These are phyloP conservation scores for Zoroaster sp. DNA, from an alignment of 53 echinoderm and acorn worm genomes.

Conservation along the genomic window DNA sequence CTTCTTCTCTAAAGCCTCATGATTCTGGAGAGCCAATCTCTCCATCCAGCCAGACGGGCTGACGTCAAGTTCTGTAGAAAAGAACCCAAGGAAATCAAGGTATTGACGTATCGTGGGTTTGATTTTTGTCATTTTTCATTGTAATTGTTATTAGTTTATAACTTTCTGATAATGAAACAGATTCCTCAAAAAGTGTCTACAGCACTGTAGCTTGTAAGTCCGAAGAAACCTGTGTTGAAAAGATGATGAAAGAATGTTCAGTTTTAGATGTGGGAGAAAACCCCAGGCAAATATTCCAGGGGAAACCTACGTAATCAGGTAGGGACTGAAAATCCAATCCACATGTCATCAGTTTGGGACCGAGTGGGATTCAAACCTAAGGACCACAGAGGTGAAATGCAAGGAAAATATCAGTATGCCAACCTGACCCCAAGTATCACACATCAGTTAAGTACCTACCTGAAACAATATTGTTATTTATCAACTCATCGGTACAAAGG, in stretches of 20 bases:
- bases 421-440: not conserved
- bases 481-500: not conserved
- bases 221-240: too few relatives aligned
- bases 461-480: not conserved
- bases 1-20: conserved; percentile 66
- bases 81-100: not conserved
- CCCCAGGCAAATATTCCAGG: too few relatives aligned
- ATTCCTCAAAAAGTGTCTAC: too few relatives aligned
- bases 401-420: too few relatives aligned
- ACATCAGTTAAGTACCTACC: not conserved
- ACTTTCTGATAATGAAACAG: too few relatives aligned
- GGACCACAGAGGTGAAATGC: too few relatives aligned
- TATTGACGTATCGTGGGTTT: not conserved
- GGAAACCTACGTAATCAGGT: not conserved
- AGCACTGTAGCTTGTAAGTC: too few relatives aligned
- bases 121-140: not conserved
- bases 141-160: too few relatives aligned
- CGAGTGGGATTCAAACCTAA: too few relatives aligned
- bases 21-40: conserved; percentile 70
- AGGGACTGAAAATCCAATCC: too few relatives aligned
- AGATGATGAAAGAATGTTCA: too few relatives aligned
- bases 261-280: not conserved
- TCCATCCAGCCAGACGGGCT: conserved; percentile 75
- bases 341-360: too few relatives aligned
- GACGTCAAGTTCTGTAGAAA: conserved; percentile 59